Percentiles rank a stretch among this genome's conserved stretches.
Evolutionary conservation across 2,797 vertebrate genomes (phyloP).

Genomic region (Botia almorhae): DNA sequence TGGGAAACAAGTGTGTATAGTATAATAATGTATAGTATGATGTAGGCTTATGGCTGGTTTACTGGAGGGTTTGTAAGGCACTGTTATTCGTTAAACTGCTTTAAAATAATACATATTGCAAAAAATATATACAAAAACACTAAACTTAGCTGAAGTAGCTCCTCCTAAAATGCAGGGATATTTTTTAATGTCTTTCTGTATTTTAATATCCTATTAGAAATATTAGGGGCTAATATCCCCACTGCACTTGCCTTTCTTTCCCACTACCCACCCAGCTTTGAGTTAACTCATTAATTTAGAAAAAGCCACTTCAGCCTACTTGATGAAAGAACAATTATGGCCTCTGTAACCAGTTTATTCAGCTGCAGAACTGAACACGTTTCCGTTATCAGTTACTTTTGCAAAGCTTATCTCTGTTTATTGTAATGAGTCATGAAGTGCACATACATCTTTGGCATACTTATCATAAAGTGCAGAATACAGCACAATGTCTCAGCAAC

Average conservation of each 20-base stretch:
- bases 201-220: no score
- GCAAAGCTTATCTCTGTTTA: slow-evolving; percentile 41
- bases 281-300: neutral
- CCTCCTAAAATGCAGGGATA: no score
- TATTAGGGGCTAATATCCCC: neutral
- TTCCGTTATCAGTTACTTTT: slow-evolving; percentile 27
- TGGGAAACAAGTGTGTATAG: no score
- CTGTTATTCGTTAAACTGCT: no score
- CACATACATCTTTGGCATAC: neutral
- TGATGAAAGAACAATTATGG: neutral
- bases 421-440: neutral
- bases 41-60: no score
- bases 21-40: no score
- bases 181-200: no score
- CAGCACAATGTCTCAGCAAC: slow-evolving; percentile 8
- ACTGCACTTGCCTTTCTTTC: neutral
- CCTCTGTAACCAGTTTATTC: neutral
- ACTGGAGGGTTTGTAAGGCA: no score
- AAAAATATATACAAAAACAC: no score
- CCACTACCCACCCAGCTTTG: neutral
- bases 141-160: no score
- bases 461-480: slow-evolving; percentile 2
- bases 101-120: no score
- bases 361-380: neutral
- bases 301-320: neutral